Evolutionary conservation across 2,888 invertebrate genomes (phyloP).

Genomic region (Entomobrya proxima): DNA sequence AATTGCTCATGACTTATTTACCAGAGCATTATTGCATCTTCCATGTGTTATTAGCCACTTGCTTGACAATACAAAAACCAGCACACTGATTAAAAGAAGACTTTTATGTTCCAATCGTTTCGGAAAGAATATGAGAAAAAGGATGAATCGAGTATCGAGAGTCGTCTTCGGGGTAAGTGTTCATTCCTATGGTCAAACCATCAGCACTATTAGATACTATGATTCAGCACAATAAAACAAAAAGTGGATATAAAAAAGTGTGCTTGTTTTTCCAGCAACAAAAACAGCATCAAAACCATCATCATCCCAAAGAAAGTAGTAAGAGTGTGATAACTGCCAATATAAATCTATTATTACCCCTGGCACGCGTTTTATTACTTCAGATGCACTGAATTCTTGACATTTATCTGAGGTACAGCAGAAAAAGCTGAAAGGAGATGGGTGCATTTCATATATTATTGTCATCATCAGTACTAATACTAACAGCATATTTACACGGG

Average conservation of each 20-base stretch:
- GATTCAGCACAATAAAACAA: too few relatives aligned
- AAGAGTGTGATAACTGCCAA: background rate
- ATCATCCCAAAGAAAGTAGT: background rate
- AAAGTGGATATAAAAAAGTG: too few relatives aligned
- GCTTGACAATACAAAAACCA: too few relatives aligned
- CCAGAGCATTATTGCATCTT: background rate
- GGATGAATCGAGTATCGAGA: too few relatives aligned
- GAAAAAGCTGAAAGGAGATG: background rate
- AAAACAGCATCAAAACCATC: background rate
- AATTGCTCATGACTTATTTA: background rate
- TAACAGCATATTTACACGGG: background rate
- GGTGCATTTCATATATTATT: slow-evolving; percentile 13
- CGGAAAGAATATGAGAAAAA: too few relatives aligned
- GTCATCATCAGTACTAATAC: background rate
- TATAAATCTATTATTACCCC: background rate
- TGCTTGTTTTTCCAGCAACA: background rate
- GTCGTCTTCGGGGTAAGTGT: too few relatives aligned
- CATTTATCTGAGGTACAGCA: background rate
- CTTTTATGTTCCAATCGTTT: too few relatives aligned
- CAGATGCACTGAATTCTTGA: background rate
- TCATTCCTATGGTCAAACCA: too few relatives aligned
- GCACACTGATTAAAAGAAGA: too few relatives aligned
- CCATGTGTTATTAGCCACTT: too few relatives aligned
- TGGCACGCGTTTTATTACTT: background rate
- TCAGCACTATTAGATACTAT: too few relatives aligned